Conservation (phyloP, 2,888 invertebrate genomes). For the Mimas tiliae region DNA sequence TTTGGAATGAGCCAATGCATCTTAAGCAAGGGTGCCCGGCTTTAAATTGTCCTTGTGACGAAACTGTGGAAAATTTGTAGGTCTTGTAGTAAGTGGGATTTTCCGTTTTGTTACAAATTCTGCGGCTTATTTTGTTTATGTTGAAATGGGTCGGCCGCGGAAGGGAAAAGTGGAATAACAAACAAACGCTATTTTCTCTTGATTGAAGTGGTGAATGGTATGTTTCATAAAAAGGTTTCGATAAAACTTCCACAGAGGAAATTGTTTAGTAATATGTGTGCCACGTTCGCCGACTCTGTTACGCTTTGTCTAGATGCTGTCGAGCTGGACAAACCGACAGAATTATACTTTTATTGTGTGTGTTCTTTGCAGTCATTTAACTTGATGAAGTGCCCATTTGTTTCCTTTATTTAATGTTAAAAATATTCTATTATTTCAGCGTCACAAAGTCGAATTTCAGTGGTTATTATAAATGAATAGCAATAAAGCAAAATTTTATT, state of each 20-base stretch:
- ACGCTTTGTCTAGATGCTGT: background rate
- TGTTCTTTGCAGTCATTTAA: conserved; percentile 16
- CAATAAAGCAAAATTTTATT: conserved; percentile 49
- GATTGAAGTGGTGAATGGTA: conserved; percentile 30
- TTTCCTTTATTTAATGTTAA: conserved; percentile 20
- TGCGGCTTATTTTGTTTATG: conserved; percentile 41
- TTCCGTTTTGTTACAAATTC: conserved; percentile 48
- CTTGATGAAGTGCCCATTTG: conserved; percentile 4
- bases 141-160: conserved; percentile 33
- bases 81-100: conserved; percentile 46
- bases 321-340: background rate
- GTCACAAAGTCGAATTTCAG: conserved; percentile 14
- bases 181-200: conserved; percentile 37
- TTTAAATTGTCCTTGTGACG: conserved; percentile 68
- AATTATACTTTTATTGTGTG: background rate
- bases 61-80: conserved; percentile 56
- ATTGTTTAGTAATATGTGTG: conserved; percentile 20
- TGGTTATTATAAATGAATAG: conserved; percentile 29
- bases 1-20: conserved; percentile 81
- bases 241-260: conserved; percentile 15
- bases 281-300: background rate
- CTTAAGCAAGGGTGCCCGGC: conserved; percentile 74
- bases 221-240: conserved; percentile 23
- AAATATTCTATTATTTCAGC: conserved; percentile 4
- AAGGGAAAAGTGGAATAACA: conserved; percentile 37